phyloP scores from a whole-genome alignment of 1,140 invertebrate species.

The Colletes gigas region DNA sequence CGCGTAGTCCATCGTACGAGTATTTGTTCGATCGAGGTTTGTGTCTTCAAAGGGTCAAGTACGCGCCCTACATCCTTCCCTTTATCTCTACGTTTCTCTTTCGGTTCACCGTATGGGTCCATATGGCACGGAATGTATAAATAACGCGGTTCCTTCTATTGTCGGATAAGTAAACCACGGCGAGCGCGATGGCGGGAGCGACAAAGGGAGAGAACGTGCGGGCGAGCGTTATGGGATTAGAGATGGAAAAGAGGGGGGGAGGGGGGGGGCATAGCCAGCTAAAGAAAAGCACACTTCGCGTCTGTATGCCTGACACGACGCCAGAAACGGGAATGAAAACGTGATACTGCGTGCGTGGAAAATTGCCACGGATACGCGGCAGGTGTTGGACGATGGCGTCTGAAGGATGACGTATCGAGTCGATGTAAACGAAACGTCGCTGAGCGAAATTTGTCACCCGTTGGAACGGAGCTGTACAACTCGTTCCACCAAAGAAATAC shows the following conservation, averaged over 20 bases:
- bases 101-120: conserved; percentile 50
- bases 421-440: not conserved
- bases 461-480: too few species aligned
- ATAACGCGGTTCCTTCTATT: conserved; percentile 69
- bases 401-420: conserved; percentile 31
- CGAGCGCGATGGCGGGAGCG: not conserved
- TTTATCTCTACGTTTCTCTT: not conserved
- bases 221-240: not conserved
- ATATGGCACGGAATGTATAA: conserved; percentile 69
- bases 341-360: conserved; percentile 48
- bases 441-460: not conserved
- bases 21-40: conserved; percentile 69
- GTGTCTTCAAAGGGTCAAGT: conserved; percentile 71
- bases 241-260: not conserved
- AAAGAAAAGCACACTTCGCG: conserved; percentile 52
- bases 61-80: conserved; percentile 21
- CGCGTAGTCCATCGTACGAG: not conserved
- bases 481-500: too few species aligned
- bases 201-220: conserved; percentile 30
- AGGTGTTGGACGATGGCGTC: conserved; percentile 28
- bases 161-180: conserved; percentile 66
- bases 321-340: conserved; percentile 61
- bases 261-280: not conserved
- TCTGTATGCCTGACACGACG: conserved; percentile 54
- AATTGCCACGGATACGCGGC: conserved; percentile 49